Evolutionary conservation across 2,113 vertebrate species (phyloP).

Genomic region (Ahaetulla prasina): DNA sequence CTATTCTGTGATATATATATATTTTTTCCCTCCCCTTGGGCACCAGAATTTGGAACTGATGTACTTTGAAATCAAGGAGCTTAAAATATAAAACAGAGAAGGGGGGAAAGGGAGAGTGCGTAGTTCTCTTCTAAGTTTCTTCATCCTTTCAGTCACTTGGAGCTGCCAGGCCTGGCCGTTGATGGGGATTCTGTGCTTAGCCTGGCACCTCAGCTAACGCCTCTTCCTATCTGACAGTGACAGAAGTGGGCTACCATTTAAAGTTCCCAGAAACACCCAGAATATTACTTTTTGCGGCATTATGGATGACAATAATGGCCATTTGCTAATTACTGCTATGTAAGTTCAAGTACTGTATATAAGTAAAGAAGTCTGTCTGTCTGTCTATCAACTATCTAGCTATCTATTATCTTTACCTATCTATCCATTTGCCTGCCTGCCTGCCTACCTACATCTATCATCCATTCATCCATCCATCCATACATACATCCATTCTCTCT

Average conservation of each 20-base stretch:
- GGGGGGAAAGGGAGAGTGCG: not conserved
- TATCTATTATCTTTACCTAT: fast-evolving
- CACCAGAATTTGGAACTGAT: slow-evolving; percentile 5
- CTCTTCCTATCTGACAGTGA: not conserved
- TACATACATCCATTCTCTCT: too few relatives aligned
- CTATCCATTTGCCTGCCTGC: too few relatives aligned
- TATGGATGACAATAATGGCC: not conserved
- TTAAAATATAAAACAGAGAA: slow-evolving; percentile 27
- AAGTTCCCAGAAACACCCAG: not conserved
- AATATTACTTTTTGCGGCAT: not conserved
- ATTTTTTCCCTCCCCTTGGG: not conserved
- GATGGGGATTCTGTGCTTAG: not conserved
- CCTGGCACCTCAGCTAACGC: too few relatives aligned
- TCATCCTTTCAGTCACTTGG: not conserved
- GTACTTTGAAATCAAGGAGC: not conserved
- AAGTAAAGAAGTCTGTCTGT: too few relatives aligned
- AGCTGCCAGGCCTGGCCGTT: not conserved
- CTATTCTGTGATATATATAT: not conserved
- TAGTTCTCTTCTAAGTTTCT: not conserved
- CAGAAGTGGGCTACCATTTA: not conserved
- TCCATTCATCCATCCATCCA: too few relatives aligned
- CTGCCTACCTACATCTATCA: too few relatives aligned
- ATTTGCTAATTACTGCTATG: not conserved
- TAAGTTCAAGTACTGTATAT: not conserved
- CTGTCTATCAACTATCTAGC: too few relatives aligned